Base-by-base conservation (phyloP, 2,888 invertebrate genomes). In the Neoascia interrupta region DNA sequence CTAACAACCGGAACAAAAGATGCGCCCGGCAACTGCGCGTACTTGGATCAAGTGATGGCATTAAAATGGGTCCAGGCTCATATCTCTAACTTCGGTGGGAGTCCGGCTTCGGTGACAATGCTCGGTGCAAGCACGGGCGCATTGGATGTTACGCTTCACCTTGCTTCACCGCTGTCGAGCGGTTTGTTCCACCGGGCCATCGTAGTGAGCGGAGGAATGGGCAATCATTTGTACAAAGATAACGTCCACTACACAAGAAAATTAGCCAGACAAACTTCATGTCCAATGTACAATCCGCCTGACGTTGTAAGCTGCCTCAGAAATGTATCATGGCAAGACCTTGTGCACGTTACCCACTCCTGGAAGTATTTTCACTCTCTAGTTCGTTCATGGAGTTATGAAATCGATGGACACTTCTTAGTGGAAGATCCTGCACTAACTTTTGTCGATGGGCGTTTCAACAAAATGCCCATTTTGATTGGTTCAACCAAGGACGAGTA, bases 181-280 rank as follows among this genome's bases (percentile, higher is more conserved):
- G 92, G 91, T 86, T 83, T 94, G 0, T 94, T 94, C 87, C 93
- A 94, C 83, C 90, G 91, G 45, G 94, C 90, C 0, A 92, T 94
- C 6, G 90, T 91, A 0, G 92, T 93, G 91, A 93, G 93, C 81
- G 93, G 92, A 0, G 90, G 93, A 0, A 89, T 91, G 0, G 88
- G 90, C 0, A 89, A 89, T 28, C 90, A 91, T 37, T 90, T 87
- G 81, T 87, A 89, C 2, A 87, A 91, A 0, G 90, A 91, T 0
- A 87, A 86, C 60, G 23, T 89, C 1, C 85, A 90, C 43, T 85
- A 93, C 76, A 92, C 93, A 0, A 88, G 90, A 34, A 91, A 90
- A 80, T 90, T 93, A 82, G 93, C 93, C 0, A 84, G 88, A 23
- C 83, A 91, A 1, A 83, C 92, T 1, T 88, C 87, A 28, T 94